Base-by-base conservation (phyloP, 2,113 vertebrate species). In the Dipodomys ordii region DNA sequence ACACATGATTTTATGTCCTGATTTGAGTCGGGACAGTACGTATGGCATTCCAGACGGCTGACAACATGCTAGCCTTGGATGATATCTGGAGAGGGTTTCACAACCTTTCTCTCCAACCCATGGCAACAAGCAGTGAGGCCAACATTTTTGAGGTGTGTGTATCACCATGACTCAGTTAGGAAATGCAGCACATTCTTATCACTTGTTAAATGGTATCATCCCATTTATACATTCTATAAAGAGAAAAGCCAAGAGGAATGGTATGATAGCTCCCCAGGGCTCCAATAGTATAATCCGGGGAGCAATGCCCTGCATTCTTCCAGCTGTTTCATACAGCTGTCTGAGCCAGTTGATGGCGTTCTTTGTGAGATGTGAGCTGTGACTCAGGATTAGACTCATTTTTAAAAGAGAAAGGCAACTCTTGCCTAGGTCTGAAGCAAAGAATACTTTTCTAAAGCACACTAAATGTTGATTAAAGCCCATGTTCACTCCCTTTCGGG, bases 1-100 rank as follows among this genome's bases (percentile, higher is more conserved):
- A n/a, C 64, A 65, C 64, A 44, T 87, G 91, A 87, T 23, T 84
- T 44, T 49, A 35, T n/a, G 62, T 87, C 84, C 87, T 71, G 73
- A 16, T 49, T 82, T 83, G 78, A 67, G 84, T 72, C 3, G 60
- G 73, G 80, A 39, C 22, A 7, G 69, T 84, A n/a, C 67, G 64
- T 64, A 9, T 13, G 76, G 60, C 95, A 84, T 96, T 96, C 95
- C 96, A 96, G 92, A 85, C 39, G 30, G 69, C 20, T 94, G 92
- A 96, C 87, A 84, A 71, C 91, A 87, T 15, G 72, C 32, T 83
- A 32, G 65, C 0, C 1, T 82, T 68, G 73, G 74, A 39, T 23
- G 77, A 12, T 73, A 89, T 65, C 89, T 73, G 73, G 73, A 76
- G 68, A 83, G 83, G 85, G 89, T 77, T 88, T 80, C 84, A 62